Percentiles rank a stretch among this genome's conserved stretches.
phyloP scores from a whole-genome alignment of 2,888 invertebrate genomes.

The Ellobium chinense region DNA sequence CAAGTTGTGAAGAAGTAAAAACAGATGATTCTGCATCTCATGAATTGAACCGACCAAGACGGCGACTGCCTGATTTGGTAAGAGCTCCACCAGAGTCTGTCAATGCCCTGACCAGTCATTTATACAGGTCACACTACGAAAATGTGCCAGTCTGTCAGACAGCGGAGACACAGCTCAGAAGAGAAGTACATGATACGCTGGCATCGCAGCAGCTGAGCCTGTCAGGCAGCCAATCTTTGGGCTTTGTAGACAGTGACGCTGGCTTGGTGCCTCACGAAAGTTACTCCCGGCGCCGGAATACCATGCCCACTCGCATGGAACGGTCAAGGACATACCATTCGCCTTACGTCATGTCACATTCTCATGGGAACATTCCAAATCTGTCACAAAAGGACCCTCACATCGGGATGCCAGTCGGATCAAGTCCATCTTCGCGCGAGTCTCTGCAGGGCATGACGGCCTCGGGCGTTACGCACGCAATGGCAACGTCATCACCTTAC shows the following conservation, averaged over 20 bases:
- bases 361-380: not conserved
- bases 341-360: not conserved
- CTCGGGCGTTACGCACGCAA: no score
- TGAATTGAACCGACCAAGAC: not conserved
- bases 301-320: constrained; percentile 18
- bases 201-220: not conserved
- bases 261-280: not conserved
- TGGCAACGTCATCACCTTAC: not conserved
- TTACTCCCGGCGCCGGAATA: not conserved
- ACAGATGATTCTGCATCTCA: not conserved
- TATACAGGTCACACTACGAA: not conserved
- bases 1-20: not conserved
- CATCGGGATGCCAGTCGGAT: no score
- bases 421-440: no score
- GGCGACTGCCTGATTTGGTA: constrained; percentile 4
- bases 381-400: not conserved
- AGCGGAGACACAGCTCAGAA: not conserved
- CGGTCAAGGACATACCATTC: not conserved
- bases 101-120: not conserved
- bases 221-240: not conserved
- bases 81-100: not conserved
- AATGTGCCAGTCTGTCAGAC: not conserved
- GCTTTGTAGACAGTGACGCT: not conserved
- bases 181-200: not conserved
- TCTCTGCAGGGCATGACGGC: no score